Evolutionary conservation across 2,113 vertebrate species (phyloP), one percentile per base, ranked within the genome.

Genomic region (Sminthopsis crassicaudata): DNA sequence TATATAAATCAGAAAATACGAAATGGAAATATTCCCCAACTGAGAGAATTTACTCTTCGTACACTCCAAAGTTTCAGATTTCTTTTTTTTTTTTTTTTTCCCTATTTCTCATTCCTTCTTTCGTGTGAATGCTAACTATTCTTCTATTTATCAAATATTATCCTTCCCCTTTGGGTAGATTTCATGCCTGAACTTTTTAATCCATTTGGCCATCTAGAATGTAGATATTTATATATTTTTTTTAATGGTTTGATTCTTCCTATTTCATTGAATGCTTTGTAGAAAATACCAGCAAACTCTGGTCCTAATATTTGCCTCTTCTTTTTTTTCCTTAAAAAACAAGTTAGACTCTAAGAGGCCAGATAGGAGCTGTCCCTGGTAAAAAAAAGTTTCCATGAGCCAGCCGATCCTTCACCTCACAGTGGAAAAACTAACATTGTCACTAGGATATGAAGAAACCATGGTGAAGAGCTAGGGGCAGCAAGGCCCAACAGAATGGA

Each of bases 361-460:
- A 67, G 60, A 97, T 94, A 98, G 97, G 94, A 98, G 95, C 98
- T 97, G 97, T 98, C 96, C 96, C 97, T 97, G 96, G 98, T 98
- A 98, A 98, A 98, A 97, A 97, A 98, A 98, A 98, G 98, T 98
- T 97, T 98, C 98, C 97, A 98, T 97, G 97, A 98, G 96, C 97
- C 98, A 97, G 97, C 98, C 96, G 97, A 98, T 97, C 97, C 98
- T 98, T 98, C 98, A 98, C 98, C 98, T 97, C 97, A 97, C 97
- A 94, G 96, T 96, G 95, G 96, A 98, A 99, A 99, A 98, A 99
- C 98, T 98, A 99, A 99, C 98, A 99, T 89, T 97, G 98, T 99
- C 98, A 98, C 98, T 98, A 98, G 98, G 99, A 98, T 99, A 98
- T 98, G 98, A 96, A 98, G 98, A 99, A 99, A 99, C 99, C 98